phyloP scores from a whole-genome alignment of 2,797 vertebrate species.

The Phaenicophaeus curvirostris region DNA sequence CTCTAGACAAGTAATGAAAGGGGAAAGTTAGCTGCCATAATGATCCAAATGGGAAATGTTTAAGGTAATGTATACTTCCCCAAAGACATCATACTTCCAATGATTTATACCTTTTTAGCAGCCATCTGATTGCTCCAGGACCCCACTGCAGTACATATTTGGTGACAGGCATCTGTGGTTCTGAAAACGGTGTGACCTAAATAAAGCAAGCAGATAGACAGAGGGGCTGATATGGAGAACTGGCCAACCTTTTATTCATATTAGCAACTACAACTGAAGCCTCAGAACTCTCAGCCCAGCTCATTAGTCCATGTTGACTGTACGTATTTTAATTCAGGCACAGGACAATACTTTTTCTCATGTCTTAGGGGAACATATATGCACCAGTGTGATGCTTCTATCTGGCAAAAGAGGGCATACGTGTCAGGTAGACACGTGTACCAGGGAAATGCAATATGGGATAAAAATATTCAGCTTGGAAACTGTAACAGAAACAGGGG shows the following conservation, averaged over 20 bases:
- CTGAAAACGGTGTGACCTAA: neutral
- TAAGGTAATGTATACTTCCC: neutral
- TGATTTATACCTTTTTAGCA: neutral
- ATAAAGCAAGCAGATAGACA: neutral
- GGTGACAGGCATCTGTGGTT: neutral
- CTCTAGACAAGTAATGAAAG: neutral
- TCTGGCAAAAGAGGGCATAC: neutral
- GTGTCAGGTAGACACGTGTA: neutral
- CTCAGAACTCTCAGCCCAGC: neutral
- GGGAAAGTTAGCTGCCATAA: neutral
- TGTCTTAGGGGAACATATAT: neutral
- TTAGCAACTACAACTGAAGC: neutral
- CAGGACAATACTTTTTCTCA: neutral
- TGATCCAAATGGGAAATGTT: neutral
- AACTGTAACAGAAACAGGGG: neutral
- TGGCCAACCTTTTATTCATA: neutral
- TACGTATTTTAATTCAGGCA: neutral
- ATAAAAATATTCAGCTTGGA: neutral
- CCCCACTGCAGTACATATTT: neutral
- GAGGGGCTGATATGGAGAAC: neutral
- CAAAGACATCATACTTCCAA: neutral
- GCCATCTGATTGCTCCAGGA: neutral
- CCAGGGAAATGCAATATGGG: neutral
- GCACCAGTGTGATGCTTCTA: neutral
- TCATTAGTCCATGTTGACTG: neutral